Evolutionary conservation across 1,140 invertebrate genomes (phyloP).

Genomic region (Dinothrombium tinctorium): DNA sequence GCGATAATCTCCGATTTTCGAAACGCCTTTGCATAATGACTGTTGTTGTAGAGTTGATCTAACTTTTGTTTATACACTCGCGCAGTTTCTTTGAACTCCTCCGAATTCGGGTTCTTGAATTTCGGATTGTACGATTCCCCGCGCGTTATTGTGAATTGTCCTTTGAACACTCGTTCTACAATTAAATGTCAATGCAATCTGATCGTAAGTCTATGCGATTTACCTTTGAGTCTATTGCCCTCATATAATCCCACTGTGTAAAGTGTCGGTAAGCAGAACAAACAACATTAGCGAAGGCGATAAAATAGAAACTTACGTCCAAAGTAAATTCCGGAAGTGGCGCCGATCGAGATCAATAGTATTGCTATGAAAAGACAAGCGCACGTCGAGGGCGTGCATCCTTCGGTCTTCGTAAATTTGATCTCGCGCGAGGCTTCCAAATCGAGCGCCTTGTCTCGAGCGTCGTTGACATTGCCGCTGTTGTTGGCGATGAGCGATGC

Average conservation of each 20-base stretch:
- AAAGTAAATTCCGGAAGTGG: constrained; percentile 55
- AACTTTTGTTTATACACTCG: constrained; percentile 17
- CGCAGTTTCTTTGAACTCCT: constrained; percentile 35
- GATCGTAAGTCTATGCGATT: background rate
- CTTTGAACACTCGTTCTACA: constrained; percentile 48
- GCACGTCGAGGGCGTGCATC: constrained; percentile 22
- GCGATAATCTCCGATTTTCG: constrained; percentile 13
- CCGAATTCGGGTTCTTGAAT: constrained; percentile 31
- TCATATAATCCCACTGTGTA: background rate
- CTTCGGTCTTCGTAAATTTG: constrained; percentile 15
- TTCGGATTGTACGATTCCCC: constrained; percentile 34
- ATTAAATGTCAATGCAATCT: constrained; percentile 3
- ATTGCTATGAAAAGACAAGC: constrained; percentile 59
- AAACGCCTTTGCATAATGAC: constrained; percentile 10
- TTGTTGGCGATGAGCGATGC: too few relatives aligned
- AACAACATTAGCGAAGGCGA: background rate
- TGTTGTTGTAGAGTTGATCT: constrained; percentile 12
- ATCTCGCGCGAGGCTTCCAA: too few relatives aligned
- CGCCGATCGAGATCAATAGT: constrained; percentile 48
- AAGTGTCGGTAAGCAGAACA: background rate
- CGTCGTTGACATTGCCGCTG: too few relatives aligned
- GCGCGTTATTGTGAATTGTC: constrained; percentile 37
- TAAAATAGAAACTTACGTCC: constrained; percentile 41
- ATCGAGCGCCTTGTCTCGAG: too few relatives aligned
- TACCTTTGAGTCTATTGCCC: background rate